Evolutionary conservation across 2,113 vertebrate species (phyloP), one percentile per base, ranked within the genome.

Genomic region (Eira barbara): DNA sequence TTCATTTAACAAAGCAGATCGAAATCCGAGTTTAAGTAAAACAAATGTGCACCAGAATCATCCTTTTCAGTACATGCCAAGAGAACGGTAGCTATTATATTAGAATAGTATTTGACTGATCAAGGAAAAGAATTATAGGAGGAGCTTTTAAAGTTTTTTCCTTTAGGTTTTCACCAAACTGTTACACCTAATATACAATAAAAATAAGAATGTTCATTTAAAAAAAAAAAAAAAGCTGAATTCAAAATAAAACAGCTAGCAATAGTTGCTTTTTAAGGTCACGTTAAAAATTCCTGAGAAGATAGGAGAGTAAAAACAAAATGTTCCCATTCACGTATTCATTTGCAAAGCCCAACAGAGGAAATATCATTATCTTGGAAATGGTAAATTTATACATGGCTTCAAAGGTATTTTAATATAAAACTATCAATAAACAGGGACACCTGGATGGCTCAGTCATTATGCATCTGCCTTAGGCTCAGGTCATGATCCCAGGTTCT

Each of bases 221-320:
- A 6, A 80, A 95, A 88, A 80, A 95, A 80, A 95, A 90, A 74
- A 95, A 91, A 71, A 12, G 74, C 15, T 81, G 52, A 89, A 87
- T 92, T 91, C 36, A 95, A 96, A 94, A 94, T 78, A 89, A 85
- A 93, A 27, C 73, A 93, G 93, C 47, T 84, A 89, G 71, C 47
- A 57, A 8, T n/a, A 3, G 55, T 57, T 67, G 14, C 47, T 93
- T 93, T 78, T 91, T 91, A 83, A 95, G 49, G 14, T 79, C 9
- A 55, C 20, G 82, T 63, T 34, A 94, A 96, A 95, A 87, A 90
- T 12, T 29, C 59, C 10, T 76, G 47, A 71, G 39, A 94, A 73
- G 47, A 12, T 52, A 74, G 13, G 52, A 92, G 12, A 23, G 6
- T 79, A 83, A 96, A 96, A 94, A 63, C 55, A 80, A 93, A 95